Percentiles rank a stretch among this genome's conserved stretches.
These are phyloP conservation scores for Sminthurinus aureus DNA, from an alignment of 2,888 invertebrate genomes.

Conservation along the genomic window DNA sequence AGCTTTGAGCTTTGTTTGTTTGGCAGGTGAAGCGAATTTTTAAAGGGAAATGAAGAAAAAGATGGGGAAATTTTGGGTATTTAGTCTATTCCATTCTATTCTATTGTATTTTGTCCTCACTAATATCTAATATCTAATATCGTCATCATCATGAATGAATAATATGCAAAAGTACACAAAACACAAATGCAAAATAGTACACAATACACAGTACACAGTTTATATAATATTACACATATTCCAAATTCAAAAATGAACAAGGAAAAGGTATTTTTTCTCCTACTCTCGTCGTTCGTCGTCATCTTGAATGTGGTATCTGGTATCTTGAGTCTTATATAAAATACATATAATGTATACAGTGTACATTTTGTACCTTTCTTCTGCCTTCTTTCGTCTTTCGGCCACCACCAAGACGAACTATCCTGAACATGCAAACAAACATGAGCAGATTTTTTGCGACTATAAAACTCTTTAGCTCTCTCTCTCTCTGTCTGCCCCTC, in stretches of 20 bases:
- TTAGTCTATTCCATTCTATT: background rate
- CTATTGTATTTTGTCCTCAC: background rate
- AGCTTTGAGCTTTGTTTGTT: background rate
- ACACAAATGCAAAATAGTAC: no score
- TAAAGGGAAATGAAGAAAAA: background rate
- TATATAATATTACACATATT: background rate
- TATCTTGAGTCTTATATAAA: no score
- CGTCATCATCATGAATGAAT: no score
- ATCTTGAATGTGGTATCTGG: background rate
- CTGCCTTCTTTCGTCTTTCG: background rate
- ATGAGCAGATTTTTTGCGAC: conserved; percentile 28
- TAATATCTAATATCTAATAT: no score
- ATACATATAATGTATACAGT: no score
- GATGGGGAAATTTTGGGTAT: background rate
- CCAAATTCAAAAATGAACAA: background rate
- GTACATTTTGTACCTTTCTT: no score
- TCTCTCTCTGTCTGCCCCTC: background rate
- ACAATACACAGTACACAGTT: no score
- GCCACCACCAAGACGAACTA: conserved; percentile 35
- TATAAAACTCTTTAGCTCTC: conserved; percentile 14
- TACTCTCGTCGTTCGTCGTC: no score
- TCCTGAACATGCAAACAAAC: conserved; percentile 18
- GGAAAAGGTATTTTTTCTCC: conserved; percentile 8
- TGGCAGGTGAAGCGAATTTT: conserved; percentile 19
- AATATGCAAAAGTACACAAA: no score